Conservation (phyloP, 2,797 vertebrate species). For the Gila robusta region DNA sequence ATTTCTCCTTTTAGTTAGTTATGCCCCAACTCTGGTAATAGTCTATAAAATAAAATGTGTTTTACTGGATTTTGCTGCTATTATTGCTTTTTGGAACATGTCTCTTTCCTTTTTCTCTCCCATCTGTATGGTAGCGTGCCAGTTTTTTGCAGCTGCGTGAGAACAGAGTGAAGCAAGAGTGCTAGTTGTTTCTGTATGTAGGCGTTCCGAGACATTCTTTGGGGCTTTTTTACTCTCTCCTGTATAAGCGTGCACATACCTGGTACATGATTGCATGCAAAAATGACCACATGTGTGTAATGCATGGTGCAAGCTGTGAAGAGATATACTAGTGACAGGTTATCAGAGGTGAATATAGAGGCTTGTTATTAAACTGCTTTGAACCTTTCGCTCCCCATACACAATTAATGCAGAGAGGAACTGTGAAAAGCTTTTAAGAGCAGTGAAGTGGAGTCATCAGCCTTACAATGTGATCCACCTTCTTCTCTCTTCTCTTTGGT, state of each 20-base stretch:
- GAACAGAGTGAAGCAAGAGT: slow-evolving; percentile 19
- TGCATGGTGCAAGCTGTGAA: slow-evolving; percentile 34
- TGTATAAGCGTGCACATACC: background rate
- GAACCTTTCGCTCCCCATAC: slow-evolving; percentile 41
- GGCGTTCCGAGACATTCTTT: slow-evolving; percentile 1
- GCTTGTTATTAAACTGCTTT: slow-evolving; percentile 45
- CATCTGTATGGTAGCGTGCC: slow-evolving; percentile 41
- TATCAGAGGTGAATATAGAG: slow-evolving; percentile 26
- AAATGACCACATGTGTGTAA: slow-evolving; percentile 30
- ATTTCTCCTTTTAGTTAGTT: slow-evolving; percentile 15
- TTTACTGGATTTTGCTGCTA: slow-evolving; percentile 33
- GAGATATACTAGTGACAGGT: slow-evolving; percentile 28
- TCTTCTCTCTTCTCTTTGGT: slow-evolving; percentile 31
- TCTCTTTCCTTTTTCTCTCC: slow-evolving; percentile 12
- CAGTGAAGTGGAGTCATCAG: slow-evolving; percentile 42
- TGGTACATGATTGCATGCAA: slow-evolving; percentile 33
- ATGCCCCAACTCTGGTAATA: background rate
- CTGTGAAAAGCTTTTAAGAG: slow-evolving; percentile 58
- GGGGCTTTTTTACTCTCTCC: slow-evolving; percentile 3
- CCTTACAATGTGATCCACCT: slow-evolving; percentile 8
- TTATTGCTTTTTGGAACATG: slow-evolving; percentile 44
- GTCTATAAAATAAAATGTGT: slow-evolving; percentile 16
- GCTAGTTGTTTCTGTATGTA: slow-evolving; percentile 35
- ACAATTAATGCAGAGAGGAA: slow-evolving; percentile 53
- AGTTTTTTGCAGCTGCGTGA: slow-evolving; percentile 29